Evolutionary conservation across 2,113 vertebrate genomes (phyloP).

Genomic region (Camelus bactrianus): DNA sequence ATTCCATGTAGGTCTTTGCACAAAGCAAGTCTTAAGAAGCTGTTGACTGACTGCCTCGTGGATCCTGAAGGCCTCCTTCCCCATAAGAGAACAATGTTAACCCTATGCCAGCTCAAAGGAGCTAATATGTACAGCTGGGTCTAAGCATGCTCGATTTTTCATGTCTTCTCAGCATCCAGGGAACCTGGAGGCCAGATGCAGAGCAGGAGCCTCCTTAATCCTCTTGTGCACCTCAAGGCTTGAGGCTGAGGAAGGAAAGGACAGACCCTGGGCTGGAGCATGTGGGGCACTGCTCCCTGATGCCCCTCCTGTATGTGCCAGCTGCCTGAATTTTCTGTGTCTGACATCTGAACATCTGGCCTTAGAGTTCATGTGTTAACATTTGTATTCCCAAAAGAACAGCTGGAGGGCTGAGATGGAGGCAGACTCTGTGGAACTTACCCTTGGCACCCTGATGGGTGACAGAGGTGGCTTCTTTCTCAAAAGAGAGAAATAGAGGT

Average conservation of each 20-base stretch:
- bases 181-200: not conserved
- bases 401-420: not conserved
- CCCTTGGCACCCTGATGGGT: not conserved
- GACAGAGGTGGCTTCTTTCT: slow-evolving; percentile 21
- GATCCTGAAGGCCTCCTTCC: not conserved
- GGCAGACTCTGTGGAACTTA: not conserved
- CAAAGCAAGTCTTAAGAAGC: not conserved
- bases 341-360: not conserved
- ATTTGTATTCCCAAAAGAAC: not conserved
- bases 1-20: not conserved
- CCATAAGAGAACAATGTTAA: not conserved
- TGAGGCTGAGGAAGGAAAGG: not conserved
- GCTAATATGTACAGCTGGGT: not conserved
- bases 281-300: not conserved
- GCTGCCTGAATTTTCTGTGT: not conserved
- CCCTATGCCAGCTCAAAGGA: not conserved
- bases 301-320: not conserved
- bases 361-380: not conserved
- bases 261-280: not conserved
- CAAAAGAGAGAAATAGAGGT: not conserved
- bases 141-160: not conserved
- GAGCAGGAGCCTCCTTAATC: not conserved
- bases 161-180: not conserved
- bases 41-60: not conserved
- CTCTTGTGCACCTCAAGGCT: not conserved